A percentile compares a stretch with the other conserved stretches of the same genome.
Evolutionary conservation across 2,113 vertebrate species (phyloP).

Genomic region (Bucco capensis): DNA sequence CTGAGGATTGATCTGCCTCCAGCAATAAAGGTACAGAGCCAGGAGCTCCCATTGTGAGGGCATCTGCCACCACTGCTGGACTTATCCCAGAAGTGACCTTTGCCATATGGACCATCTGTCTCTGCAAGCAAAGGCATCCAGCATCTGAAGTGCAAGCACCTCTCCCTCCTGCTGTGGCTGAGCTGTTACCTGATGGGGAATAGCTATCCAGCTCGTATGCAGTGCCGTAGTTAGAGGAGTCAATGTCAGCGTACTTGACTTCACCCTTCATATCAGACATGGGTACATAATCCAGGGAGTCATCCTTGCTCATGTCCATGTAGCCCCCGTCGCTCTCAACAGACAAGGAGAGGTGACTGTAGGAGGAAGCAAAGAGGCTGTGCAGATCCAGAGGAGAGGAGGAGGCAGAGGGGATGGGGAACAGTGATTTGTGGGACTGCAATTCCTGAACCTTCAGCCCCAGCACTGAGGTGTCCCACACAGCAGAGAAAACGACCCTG

Average conservation of each 20-base stretch:
- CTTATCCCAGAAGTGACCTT: neutral
- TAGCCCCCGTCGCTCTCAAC: conserved; percentile 92
- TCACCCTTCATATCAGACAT: conserved; percentile 90
- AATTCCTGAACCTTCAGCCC: neutral
- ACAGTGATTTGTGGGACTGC: neutral
- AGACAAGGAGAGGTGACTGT: conserved; percentile 84
- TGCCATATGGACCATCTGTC: neutral
- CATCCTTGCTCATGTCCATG: conserved; percentile 98
- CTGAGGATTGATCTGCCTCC: neutral
- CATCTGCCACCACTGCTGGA: neutral
- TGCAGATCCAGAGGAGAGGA: neutral
- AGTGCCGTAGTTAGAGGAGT: conserved; percentile 86
- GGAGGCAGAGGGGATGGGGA: neutral
- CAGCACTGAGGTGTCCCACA: neutral
- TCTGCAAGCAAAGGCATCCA: neutral
- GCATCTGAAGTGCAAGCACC: neutral
- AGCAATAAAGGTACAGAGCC: neutral
- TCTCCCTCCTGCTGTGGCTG: fast-evolving
- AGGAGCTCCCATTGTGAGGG: fast-evolving
- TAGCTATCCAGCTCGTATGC: conserved; percentile 89
- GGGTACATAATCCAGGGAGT: conserved; percentile 87
- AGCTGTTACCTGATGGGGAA: conserved; percentile 68
- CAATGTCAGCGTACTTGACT: conserved; percentile 92
- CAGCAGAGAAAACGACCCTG: neutral
- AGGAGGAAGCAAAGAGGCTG: neutral